phyloP scores from a whole-genome alignment of 2,113 vertebrate genomes.

The Cebus imitator region DNA sequence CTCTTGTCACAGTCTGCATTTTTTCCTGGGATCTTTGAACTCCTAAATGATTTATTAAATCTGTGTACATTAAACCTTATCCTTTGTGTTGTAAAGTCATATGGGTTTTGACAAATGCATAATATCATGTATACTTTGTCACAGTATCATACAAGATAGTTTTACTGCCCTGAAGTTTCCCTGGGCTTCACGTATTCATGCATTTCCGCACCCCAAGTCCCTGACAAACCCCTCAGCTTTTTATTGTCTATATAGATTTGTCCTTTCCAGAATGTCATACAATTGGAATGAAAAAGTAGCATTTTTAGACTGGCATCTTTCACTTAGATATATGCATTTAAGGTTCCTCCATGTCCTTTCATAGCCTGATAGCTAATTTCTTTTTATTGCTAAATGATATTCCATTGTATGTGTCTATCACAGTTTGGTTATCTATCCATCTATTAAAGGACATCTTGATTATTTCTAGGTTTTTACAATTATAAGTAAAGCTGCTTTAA shows the following conservation, averaged over 20 bases:
- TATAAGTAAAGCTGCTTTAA: not conserved
- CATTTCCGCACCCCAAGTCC: not conserved
- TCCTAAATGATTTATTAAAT: not conserved
- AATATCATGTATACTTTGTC: not conserved
- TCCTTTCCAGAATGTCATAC: not conserved
- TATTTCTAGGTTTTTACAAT: not conserved
- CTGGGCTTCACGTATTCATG: not conserved
- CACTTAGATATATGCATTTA: not conserved
- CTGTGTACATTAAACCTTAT: not conserved
- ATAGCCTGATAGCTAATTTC: not conserved
- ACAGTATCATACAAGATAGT: not conserved
- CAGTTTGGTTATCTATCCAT: not conserved
- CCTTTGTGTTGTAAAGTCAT: not conserved
- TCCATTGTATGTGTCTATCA: not conserved
- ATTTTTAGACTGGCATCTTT: not conserved
- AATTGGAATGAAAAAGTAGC: not conserved
- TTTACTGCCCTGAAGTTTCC: not conserved
- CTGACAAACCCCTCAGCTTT: not conserved
- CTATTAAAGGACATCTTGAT: not conserved
- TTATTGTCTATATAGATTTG: not conserved
- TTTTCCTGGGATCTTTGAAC: not conserved
- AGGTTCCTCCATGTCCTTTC: not conserved
- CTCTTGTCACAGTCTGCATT: not conserved
- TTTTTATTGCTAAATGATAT: not conserved
- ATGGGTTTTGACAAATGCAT: not conserved